phyloP scores from a whole-genome alignment of 2,113 vertebrate species.

The Isichthys henryi region DNA sequence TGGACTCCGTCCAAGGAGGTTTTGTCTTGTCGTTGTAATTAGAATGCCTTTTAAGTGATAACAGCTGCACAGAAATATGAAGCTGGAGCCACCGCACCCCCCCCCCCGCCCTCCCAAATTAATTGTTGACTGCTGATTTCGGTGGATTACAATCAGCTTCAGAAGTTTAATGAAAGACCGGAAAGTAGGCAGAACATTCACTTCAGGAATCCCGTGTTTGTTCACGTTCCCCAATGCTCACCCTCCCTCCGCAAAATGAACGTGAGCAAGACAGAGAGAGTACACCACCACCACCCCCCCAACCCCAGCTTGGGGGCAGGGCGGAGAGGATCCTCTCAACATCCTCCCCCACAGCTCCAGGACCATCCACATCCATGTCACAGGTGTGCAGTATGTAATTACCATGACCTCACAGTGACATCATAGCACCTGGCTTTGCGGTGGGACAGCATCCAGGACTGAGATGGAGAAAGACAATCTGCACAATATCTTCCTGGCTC shows the following conservation, averaged over 20 bases:
- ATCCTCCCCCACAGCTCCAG: neutral
- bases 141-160: conserved; percentile 91
- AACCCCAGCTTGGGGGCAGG: neutral
- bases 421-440: neutral
- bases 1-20: conserved; percentile 92
- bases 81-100: conserved; percentile 71
- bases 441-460: neutral
- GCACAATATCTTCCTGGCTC: neutral
- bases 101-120: conserved; percentile 49
- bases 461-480: no score
- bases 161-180: conserved; percentile 87
- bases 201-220: conserved; percentile 41
- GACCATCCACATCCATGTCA: neutral
- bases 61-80: conserved; percentile 86
- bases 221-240: conserved; percentile 33
- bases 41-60: conserved; percentile 94
- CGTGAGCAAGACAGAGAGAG: conserved; percentile 17
- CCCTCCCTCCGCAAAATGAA: conserved; percentile 30
- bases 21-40: conserved; percentile 96
- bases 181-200: conserved; percentile 53
- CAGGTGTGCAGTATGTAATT: neutral
- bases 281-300: neutral
- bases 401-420: neutral
- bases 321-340: neutral
- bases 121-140: conserved; percentile 95